These are phyloP conservation scores for Origma solitaria DNA, from an alignment of 2,113 vertebrate genomes.

Conservation along the genomic window DNA sequence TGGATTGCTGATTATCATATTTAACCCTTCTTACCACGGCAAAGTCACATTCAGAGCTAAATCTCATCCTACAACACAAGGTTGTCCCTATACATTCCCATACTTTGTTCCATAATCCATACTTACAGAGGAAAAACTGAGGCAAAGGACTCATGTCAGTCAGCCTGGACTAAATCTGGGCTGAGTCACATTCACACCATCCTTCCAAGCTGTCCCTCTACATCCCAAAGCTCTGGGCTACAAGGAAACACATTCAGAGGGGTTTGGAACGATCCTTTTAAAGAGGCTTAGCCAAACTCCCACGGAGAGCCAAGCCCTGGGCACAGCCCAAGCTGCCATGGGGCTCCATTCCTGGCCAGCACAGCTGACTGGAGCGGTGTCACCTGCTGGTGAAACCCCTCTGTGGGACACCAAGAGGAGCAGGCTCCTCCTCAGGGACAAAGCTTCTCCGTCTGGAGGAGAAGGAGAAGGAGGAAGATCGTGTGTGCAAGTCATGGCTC, in stretches of 20 bases:
- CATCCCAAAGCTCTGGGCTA: accelerated
- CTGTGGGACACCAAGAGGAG: background rate
- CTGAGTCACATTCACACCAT: background rate
- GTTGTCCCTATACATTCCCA: background rate
- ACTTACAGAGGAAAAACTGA: background rate
- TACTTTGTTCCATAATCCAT: background rate
- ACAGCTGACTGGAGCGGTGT: background rate
- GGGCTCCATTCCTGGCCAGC: background rate
- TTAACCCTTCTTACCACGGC: background rate
- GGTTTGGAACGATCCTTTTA: background rate
- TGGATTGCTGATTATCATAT: background rate
- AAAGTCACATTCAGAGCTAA: background rate
- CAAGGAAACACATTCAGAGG: background rate
- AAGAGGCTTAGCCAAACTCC: background rate
- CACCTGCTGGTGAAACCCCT: background rate
- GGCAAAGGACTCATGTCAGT: background rate
- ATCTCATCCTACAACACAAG: background rate
- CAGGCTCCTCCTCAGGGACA: background rate
- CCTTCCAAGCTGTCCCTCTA: background rate
- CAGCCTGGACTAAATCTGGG: background rate
- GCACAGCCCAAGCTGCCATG: background rate
- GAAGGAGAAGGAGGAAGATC: background rate
- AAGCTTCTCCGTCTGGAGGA: background rate
- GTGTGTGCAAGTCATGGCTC: background rate
- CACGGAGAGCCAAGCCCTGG: background rate